Percentiles rank a stretch among this genome's conserved stretches.
These are phyloP conservation scores for Chrosomus eos DNA, from an alignment of 2,797 vertebrate species.

Conservation along the genomic window DNA sequence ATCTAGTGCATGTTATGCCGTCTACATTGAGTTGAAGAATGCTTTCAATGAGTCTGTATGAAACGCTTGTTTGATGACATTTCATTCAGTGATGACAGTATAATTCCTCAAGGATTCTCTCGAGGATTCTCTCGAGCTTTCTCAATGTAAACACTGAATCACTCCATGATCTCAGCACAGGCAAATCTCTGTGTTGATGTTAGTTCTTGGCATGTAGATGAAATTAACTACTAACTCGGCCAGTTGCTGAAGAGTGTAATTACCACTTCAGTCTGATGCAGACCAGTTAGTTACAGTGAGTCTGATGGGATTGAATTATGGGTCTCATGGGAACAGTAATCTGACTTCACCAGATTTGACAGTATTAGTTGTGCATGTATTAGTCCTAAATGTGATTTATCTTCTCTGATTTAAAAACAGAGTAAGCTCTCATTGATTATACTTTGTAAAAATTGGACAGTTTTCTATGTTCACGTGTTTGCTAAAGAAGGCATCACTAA, in stretches of 20 bases:
- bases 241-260: constrained; percentile 39
- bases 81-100: background rate
- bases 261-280: background rate
- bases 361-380: background rate
- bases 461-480: background rate
- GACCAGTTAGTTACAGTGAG: background rate
- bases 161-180: background rate
- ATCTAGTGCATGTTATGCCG: background rate
- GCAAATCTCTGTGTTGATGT: background rate
- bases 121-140: background rate
- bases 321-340: background rate
- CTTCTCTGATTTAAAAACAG: background rate
- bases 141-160: constrained; percentile 2
- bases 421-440: background rate
- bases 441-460: background rate
- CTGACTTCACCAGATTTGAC: background rate
- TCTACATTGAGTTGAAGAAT: background rate
- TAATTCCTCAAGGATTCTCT: background rate
- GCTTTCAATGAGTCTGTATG: background rate
- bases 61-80: constrained; percentile 5
- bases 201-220: constrained; percentile 17
- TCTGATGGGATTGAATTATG: constrained; percentile 19
- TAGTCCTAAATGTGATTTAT: background rate
- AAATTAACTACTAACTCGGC: constrained; percentile 63
- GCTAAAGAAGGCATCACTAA: background rate